Base-by-base conservation (phyloP, 2,888 invertebrate genomes). In the Andrena flavipes region DNA sequence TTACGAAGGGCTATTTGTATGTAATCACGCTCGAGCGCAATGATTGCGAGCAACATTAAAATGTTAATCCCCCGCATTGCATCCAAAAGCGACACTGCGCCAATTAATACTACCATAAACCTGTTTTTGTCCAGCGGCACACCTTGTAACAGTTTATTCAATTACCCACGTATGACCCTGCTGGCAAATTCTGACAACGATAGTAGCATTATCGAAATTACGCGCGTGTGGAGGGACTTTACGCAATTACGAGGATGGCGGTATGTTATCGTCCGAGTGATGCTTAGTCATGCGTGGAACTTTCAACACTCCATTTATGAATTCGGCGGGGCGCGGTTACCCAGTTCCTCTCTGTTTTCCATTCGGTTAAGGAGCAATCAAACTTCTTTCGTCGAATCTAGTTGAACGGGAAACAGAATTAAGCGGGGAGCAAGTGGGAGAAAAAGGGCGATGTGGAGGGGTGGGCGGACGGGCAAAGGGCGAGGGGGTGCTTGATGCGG, bases 401-500 rank as follows among this genome's bases (percentile, higher is more conserved):
- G 8, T 8, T 26, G 26, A 56, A 23, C 51, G n/a, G 1, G 42
- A 42, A 42, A 16, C 42, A 42, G 35, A 68, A 26, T 29, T 8
- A 49, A 16, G 42, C 23, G 33, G 42, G 7, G 20, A 10, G 20
- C 0, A 51, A n/a, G n/a, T 0, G 51, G 35, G 30, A 13, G 59
- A 54, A 10, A 49, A 30, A 35, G 42, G 1, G 51, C 26, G 63
- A 1, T 26, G 10, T 4, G 49, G 35, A 56, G 5, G 56, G 20
- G 63, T 10, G 49, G 30, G 62, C 13, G 60, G 59, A 51, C 23
- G 51, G 3, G 54, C 3, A 56, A 56, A 23, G 42, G 56, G 51
- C 20, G 51, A 26, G 49, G 35, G 59, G 30, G 56, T 59, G 35
- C 35, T 54, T 33, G 64, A 54, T 51, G 76, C 71, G 75, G 42